These are phyloP conservation scores for Bombus consobrinus DNA, from an alignment of 1,140 invertebrate species.

Conservation along the genomic window DNA sequence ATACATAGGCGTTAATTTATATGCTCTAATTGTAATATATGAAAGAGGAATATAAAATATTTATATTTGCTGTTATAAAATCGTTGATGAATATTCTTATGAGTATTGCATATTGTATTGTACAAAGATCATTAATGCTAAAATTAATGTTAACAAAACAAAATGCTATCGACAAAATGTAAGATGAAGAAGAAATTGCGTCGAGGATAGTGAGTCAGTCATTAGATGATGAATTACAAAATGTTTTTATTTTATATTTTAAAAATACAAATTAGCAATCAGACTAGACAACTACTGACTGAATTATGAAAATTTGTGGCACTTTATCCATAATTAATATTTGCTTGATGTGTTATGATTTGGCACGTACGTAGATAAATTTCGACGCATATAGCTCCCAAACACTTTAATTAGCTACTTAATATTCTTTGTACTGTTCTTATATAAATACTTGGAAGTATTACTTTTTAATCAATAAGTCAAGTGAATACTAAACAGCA, in stretches of 20 bases:
- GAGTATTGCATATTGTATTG: not conserved
- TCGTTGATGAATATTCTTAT: not conserved
- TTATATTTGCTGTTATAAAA: constrained; percentile 25
- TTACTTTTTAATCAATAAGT: not conserved
- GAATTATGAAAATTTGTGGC: constrained; percentile 64
- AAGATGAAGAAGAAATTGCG: not conserved
- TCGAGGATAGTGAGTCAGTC: not conserved
- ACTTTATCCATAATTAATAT: constrained; percentile 57
- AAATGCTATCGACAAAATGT: not conserved
- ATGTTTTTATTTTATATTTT: constrained; percentile 73
- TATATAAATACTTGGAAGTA: constrained; percentile 8
- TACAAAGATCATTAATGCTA: constrained; percentile 2
- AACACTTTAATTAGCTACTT: constrained; percentile 21
- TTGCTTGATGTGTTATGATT: constrained; percentile 32
- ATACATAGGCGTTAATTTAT: not conserved
- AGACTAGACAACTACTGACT: constrained; percentile 78
- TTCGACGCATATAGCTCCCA: constrained; percentile 16
- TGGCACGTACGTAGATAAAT: constrained; percentile 42
- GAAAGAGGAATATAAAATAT: not conserved
- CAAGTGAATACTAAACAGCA: constrained; percentile 27
- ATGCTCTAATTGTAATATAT: not conserved
- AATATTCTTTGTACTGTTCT: constrained; percentile 46
- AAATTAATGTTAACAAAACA: constrained; percentile 2
- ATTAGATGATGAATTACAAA: constrained; percentile 40
- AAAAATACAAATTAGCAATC: constrained; percentile 77